These are phyloP conservation scores for Drosophila multiciliata DNA, from an alignment of 2,888 invertebrate genomes.

Conservation along the genomic window DNA sequence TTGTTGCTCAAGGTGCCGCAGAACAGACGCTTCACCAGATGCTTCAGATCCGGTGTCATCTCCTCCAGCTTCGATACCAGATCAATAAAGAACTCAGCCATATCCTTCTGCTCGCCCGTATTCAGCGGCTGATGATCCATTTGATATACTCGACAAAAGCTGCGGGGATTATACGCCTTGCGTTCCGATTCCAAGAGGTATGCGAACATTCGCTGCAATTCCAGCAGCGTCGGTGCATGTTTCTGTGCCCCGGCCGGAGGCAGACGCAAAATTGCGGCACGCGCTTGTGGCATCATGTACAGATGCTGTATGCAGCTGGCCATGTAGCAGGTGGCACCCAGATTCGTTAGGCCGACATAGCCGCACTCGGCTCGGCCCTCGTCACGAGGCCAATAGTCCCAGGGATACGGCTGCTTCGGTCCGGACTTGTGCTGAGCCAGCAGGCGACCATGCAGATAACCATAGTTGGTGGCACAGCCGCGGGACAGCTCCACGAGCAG, in stretches of 20 bases:
- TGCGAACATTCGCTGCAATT: slow-evolving; percentile 97
- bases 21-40: slow-evolving; percentile 94
- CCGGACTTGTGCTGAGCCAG: slow-evolving; percentile 94
- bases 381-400: slow-evolving; percentile 99
- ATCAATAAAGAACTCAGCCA: slow-evolving; percentile 99
- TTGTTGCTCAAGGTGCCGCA: slow-evolving; percentile 98
- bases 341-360: slow-evolving; percentile 96
- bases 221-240: slow-evolving; percentile 92
- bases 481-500: slow-evolving; percentile 94
- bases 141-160: slow-evolving; percentile 97
- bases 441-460: slow-evolving; percentile 92
- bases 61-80: slow-evolving; percentile 97
- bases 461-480: slow-evolving; percentile 94
- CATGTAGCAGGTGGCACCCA: slow-evolving; percentile 99
- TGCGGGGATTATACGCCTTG: slow-evolving; percentile 97
- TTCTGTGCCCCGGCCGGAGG: slow-evolving; percentile 90
- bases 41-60: slow-evolving; percentile 96
- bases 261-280: slow-evolving; percentile 92
- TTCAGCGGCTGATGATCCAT: slow-evolving; percentile 99
- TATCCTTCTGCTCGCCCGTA: slow-evolving; percentile 98
- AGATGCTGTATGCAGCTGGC: slow-evolving; percentile 98
- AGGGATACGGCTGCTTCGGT: slow-evolving; percentile 94
- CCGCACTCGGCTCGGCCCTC: slow-evolving; percentile 97
- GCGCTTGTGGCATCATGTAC: slow-evolving; percentile 98
- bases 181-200: slow-evolving; percentile 97